Percentiles rank a stretch among this genome's conserved stretches.
Evolutionary conservation across 2,797 vertebrate genomes (phyloP).

Genomic region (Tenualosa thibaudeaui): DNA sequence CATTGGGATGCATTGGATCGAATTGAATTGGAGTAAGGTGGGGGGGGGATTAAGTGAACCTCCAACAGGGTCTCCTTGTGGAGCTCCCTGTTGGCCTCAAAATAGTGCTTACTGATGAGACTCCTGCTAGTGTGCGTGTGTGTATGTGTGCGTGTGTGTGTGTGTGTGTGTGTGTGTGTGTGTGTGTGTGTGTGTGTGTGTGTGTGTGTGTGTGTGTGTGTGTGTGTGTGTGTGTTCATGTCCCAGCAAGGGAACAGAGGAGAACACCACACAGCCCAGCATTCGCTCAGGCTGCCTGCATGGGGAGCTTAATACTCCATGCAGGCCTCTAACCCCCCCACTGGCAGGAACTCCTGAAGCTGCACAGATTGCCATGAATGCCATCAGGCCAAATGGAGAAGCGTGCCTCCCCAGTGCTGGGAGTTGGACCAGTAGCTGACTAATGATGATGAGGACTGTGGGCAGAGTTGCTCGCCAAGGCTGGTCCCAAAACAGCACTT

Average conservation of each 20-base stretch:
- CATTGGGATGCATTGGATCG: background rate
- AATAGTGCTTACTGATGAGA: background rate
- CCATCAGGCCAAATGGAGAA: conserved; percentile 9
- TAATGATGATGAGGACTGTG: background rate
- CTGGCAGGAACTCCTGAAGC: conserved; percentile 16
- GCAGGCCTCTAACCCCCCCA: background rate
- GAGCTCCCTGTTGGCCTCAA: background rate
- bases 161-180: conserved; percentile 4
- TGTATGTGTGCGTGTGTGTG: background rate
- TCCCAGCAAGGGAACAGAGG: background rate
- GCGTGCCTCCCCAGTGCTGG: background rate
- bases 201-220: background rate
- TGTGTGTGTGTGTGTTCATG: background rate
- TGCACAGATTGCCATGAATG: conserved; percentile 13
- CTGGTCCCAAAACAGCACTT: conserved; percentile 8
- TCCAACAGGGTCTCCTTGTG: background rate
- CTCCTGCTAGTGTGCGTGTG: background rate
- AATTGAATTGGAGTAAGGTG: too few species aligned
- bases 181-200: conserved; percentile 4
- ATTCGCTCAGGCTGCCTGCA: background rate
- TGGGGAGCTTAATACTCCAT: background rate
- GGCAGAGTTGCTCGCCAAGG: background rate
- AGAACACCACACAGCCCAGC: background rate
- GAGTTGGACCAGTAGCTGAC: background rate
- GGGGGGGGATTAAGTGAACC: background rate